A percentile compares a stretch with the other conserved stretches of the same genome.
Conservation (phyloP, 2,888 invertebrate genomes). For the Sphinx pinastri region DNA sequence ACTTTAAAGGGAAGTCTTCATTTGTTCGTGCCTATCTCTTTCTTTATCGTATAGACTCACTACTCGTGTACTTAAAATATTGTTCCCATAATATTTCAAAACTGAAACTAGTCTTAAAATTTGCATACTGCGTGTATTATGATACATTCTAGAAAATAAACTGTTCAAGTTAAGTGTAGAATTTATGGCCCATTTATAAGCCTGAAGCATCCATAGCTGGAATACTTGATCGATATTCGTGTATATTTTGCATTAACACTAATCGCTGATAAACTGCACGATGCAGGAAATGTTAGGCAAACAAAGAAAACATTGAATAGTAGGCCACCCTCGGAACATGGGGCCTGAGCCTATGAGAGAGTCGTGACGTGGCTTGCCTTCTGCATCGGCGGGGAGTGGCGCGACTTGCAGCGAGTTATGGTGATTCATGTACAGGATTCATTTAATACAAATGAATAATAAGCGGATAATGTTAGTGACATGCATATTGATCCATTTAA, state of each 20-base stretch:
- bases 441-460: constrained; percentile 25
- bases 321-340: constrained; percentile 69
- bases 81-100: not conserved
- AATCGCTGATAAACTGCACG: constrained; percentile 50
- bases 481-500: constrained; percentile 21
- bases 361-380: constrained; percentile 74
- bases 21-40: not conserved
- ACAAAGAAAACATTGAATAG: constrained; percentile 72
- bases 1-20: too few species aligned
- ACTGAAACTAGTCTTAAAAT: constrained; percentile 1
- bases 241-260: constrained; percentile 42
- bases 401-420: constrained; percentile 32
- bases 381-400: constrained; percentile 46
- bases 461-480: constrained; percentile 15
- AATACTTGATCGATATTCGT: constrained; percentile 23
- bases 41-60: not conserved
- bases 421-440: constrained; percentile 12
- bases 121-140: not conserved
- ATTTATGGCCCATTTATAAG: constrained; percentile 15
- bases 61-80: not conserved
- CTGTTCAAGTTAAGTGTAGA: constrained; percentile 10
- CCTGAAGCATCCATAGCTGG: constrained; percentile 18
- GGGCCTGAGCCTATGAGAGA: constrained; percentile 64
- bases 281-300: constrained; percentile 70
- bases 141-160: constrained; percentile 18